Percentiles rank a stretch among this genome's conserved stretches.
These are phyloP conservation scores for Boloria euphrosyne DNA, from an alignment of 2,888 invertebrate genomes.

Conservation along the genomic window DNA sequence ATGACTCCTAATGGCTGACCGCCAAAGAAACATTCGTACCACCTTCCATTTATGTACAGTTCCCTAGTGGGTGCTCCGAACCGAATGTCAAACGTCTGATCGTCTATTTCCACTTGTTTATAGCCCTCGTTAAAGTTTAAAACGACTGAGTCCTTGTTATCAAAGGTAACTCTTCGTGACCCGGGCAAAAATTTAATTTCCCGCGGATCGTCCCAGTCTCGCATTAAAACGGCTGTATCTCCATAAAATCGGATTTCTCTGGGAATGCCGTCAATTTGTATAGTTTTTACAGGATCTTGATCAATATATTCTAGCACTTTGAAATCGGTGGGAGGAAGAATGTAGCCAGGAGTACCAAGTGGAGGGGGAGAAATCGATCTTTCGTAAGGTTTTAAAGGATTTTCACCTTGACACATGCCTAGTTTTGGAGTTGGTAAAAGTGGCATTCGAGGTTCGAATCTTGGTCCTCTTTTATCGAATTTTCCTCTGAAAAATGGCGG, in stretches of 20 bases:
- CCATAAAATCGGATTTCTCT: slow-evolving; percentile 94
- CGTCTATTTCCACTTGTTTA: slow-evolving; percentile 88
- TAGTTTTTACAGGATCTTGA: slow-evolving; percentile 88
- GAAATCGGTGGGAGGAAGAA: slow-evolving; percentile 66
- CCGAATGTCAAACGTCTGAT: slow-evolving; percentile 88
- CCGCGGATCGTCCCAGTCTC: slow-evolving; percentile 92
- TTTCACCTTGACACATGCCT: slow-evolving; percentile 66
- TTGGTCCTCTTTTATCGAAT: slow-evolving; percentile 59
- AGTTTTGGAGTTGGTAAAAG: slow-evolving; percentile 64
- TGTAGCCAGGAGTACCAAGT: slow-evolving; percentile 64
- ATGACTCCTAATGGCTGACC: slow-evolving; percentile 92
- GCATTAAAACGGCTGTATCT: slow-evolving; percentile 91
- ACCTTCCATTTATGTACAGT: slow-evolving; percentile 92
- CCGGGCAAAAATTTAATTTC: slow-evolving; percentile 94
- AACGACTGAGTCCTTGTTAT: slow-evolving; percentile 87
- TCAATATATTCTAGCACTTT: slow-evolving; percentile 72
- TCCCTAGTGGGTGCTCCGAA: slow-evolving; percentile 97
- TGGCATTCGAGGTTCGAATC: slow-evolving; percentile 58
- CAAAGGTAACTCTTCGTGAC: slow-evolving; percentile 87
- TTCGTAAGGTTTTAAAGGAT: slow-evolving; percentile 64
- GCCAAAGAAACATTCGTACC: slow-evolving; percentile 96
- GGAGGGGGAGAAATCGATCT: slow-evolving; percentile 63
- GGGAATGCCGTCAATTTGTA: slow-evolving; percentile 90
- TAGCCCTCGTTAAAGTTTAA: slow-evolving; percentile 86
- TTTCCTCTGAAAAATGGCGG: slow-evolving; percentile 65